A percentile compares a stretch with the other conserved stretches of the same genome.
Evolutionary conservation across 2,888 invertebrate species (phyloP).

Genomic region (Ceramica pisi): DNA sequence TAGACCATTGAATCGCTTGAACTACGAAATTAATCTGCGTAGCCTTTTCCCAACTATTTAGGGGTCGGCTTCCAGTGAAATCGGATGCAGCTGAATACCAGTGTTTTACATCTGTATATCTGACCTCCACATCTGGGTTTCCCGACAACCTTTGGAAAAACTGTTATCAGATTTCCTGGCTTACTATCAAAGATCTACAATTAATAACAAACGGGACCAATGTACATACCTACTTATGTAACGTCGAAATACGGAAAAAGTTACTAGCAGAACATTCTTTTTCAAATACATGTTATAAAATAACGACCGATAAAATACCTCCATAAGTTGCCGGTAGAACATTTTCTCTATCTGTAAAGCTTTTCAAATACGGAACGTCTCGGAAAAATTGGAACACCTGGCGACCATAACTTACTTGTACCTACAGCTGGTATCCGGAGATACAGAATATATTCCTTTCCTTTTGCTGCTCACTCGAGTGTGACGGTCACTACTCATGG

Average conservation of each 20-base stretch:
- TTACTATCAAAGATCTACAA: too few species aligned
- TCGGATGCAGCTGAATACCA: too few species aligned
- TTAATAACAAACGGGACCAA: too few species aligned
- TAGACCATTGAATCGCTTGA: slow-evolving; percentile 3
- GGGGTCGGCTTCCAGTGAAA: too few species aligned
- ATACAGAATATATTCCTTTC: slow-evolving; percentile 71
- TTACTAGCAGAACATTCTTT: neutral
- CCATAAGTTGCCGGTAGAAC: slow-evolving; percentile 16
- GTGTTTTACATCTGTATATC: too few species aligned
- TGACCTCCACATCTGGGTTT: too few species aligned
- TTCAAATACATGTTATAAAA: slow-evolving; percentile 33
- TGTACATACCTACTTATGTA: too few species aligned
- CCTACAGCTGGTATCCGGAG: slow-evolving; percentile 74
- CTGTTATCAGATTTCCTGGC: too few species aligned
- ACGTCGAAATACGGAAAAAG: neutral
- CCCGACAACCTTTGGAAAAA: too few species aligned
- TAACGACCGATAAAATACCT: slow-evolving; percentile 30
- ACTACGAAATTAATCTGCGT: neutral
- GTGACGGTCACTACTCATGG: slow-evolving; percentile 59
- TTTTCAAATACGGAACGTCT: slow-evolving; percentile 47
- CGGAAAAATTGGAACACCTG: slow-evolving; percentile 60
- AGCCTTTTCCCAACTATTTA: too few species aligned
- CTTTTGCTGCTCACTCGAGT: slow-evolving; percentile 68
- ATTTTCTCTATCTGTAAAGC: slow-evolving; percentile 38
- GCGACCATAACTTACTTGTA: slow-evolving; percentile 73